Base-by-base conservation (phyloP, 1,140 invertebrate genomes). In the Cydia fagiglandana region DNA sequence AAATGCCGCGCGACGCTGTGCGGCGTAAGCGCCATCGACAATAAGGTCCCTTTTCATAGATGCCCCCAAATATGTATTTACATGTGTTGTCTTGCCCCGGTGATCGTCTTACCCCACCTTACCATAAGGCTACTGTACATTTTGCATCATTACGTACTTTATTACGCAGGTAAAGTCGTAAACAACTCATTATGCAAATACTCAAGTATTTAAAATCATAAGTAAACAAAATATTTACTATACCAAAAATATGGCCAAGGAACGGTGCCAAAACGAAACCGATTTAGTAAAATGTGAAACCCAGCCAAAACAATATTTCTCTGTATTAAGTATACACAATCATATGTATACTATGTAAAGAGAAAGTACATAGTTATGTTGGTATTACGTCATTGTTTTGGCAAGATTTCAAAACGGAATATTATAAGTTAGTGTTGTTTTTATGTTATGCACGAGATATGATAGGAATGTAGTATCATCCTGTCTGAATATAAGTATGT, bases 351-450 rank as follows among this genome's bases (percentile, higher is more conserved):
- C 24, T 47, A 47, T 47, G 45, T 70, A 70, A 41, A 20, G 66
- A 70, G 66, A 70, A 45, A 70, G 66, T 9, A 38, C 34, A 38
- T 70, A 20, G 66, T 38, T 70, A 70, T 70, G 30, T 41, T 9
- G 15, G 34, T 24, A 34, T 70, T 70, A 38, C 66, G 66, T 70
- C 66, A 70, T 2, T 38, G 9, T 68, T 68, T 68, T 70, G 66
- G 66, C 66, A 38, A 2, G 12, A 38, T 38, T 70, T 41, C 34
- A 38, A 24, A 41, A 70, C 34, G 4, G 30, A 41, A 34, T 66
- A 66, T 61, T 61, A 61, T 24, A 61, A 24, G 17, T 61, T 17
- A 61, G 0, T 24, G 24, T 61, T 24, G 56, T 2, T 24, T 61
- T 61, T 24, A 10, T 53, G 15, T 53, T n/a, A 53, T 15, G 15